Evolutionary conservation across 1,140 invertebrate species (phyloP).

Genomic region (Bombyx mandarina): DNA sequence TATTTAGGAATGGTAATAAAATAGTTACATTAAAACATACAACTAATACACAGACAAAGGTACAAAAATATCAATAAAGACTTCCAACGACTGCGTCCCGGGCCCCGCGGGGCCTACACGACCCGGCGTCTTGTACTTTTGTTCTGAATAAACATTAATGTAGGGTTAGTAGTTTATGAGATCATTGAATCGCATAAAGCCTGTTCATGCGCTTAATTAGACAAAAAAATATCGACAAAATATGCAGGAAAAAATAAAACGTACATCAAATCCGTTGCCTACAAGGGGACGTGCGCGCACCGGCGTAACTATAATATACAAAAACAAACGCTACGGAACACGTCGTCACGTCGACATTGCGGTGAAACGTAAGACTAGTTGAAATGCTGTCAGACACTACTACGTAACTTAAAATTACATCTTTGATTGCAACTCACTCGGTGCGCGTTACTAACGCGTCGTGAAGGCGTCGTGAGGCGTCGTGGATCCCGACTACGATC

Average conservation of each 20-base stretch:
- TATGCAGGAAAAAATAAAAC: conserved; percentile 59
- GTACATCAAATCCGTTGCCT: conserved; percentile 44
- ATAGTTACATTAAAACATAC: conserved; percentile 41
- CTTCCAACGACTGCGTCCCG: conserved; percentile 30
- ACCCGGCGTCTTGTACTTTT: conserved; percentile 65
- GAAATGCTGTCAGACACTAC: conserved; percentile 68
- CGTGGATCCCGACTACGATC: conserved; percentile 7
- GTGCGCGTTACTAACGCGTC: conserved; percentile 23
- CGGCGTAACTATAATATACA: conserved; percentile 31
- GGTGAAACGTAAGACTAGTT: conserved; percentile 65
- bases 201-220: conserved; percentile 57
- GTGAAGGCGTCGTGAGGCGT: too few species aligned
- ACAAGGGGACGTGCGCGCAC: conserved; percentile 18
- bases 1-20: conserved; percentile 55
- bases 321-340: conserved; percentile 33
- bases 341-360: conserved; percentile 33
- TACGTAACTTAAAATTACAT: conserved; percentile 66
- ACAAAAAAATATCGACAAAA: conserved; percentile 53
- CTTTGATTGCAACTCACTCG: conserved; percentile 68
- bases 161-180: conserved; percentile 67
- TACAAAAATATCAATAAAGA: conserved; percentile 63
- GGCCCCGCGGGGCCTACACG: conserved; percentile 12
- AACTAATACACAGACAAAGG: conserved; percentile 60
- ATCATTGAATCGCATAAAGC: conserved; percentile 56
- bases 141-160: conserved; percentile 55